Percentiles rank a stretch among this genome's conserved stretches.
Conservation (phyloP, 2,797 vertebrate species). For the Lerista edwardsae region DNA sequence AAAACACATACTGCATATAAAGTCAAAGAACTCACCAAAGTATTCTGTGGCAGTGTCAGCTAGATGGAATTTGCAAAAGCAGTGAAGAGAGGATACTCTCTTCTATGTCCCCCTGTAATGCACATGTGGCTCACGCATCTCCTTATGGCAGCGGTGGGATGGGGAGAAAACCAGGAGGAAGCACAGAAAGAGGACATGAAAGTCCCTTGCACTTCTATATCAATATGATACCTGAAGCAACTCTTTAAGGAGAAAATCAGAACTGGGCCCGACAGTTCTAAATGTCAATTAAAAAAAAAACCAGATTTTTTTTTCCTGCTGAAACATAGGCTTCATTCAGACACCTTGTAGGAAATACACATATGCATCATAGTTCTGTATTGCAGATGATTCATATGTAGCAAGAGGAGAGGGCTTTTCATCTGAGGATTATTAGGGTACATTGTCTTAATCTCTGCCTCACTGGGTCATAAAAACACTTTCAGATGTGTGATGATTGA, state of each 20-base stretch:
- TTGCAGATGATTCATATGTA: background rate
- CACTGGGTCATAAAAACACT: background rate
- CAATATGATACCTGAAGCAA: background rate
- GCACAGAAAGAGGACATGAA: background rate
- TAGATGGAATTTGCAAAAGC: background rate
- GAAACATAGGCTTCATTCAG: background rate
- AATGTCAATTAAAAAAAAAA: too few relatives aligned
- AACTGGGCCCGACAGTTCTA: background rate
- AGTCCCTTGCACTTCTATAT: background rate
- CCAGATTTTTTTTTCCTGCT: background rate
- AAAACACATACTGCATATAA: background rate
- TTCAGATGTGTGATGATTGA: conserved; percentile 13
- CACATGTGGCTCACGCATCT: background rate
- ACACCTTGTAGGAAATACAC: background rate
- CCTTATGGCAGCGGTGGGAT: too few relatives aligned
- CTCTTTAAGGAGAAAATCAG: background rate
- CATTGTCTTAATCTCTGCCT: background rate
- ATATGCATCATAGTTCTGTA: background rate
- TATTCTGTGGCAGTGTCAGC: background rate
- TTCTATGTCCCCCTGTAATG: background rate
- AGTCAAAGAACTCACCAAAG: background rate
- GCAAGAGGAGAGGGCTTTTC: background rate
- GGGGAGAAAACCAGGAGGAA: background rate
- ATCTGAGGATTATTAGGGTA: background rate
- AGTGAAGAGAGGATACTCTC: background rate